These are phyloP conservation scores for Athalia cordata DNA, from an alignment of 2,888 invertebrate species.

Conservation along the genomic window DNA sequence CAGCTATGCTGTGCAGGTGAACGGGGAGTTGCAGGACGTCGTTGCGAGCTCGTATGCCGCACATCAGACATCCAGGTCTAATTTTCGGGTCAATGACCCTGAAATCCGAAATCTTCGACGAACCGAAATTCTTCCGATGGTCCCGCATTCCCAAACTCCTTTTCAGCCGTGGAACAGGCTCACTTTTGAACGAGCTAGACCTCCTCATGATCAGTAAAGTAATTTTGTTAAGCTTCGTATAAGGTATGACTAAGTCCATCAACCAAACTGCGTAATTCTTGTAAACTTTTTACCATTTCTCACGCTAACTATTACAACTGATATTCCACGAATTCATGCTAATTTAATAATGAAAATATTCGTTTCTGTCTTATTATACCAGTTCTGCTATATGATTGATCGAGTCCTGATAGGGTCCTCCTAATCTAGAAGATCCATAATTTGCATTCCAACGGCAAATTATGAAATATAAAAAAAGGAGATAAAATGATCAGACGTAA, in stretches of 20 bases:
- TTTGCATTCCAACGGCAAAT: background rate
- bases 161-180: background rate
- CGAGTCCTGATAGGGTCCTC: too few relatives aligned
- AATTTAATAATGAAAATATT: too few relatives aligned
- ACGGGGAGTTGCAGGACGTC: conserved; percentile 24
- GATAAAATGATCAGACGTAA: conserved; percentile 1
- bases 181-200: conserved; percentile 15
- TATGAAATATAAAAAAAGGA: background rate
- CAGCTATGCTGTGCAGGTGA: conserved; percentile 37
- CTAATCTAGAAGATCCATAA: too few relatives aligned
- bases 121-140: conserved; percentile 11
- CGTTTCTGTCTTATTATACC: too few relatives aligned
- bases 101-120: conserved; percentile 33
- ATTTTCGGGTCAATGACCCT: conserved; percentile 36
- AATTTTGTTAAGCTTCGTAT: background rate
- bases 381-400: too few relatives aligned
- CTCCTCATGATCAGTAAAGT: background rate
- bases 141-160: conserved; percentile 35
- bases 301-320: too few relatives aligned
- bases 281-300: too few relatives aligned
- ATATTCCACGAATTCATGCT: too few relatives aligned
- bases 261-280: background rate
- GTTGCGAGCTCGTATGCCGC: background rate
- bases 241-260: background rate
- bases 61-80: conserved; percentile 39